A percentile compares a stretch with the other conserved stretches of the same genome.
phyloP scores from a whole-genome alignment of 2,888 invertebrate species.

The Campopleginae sp. region DNA sequence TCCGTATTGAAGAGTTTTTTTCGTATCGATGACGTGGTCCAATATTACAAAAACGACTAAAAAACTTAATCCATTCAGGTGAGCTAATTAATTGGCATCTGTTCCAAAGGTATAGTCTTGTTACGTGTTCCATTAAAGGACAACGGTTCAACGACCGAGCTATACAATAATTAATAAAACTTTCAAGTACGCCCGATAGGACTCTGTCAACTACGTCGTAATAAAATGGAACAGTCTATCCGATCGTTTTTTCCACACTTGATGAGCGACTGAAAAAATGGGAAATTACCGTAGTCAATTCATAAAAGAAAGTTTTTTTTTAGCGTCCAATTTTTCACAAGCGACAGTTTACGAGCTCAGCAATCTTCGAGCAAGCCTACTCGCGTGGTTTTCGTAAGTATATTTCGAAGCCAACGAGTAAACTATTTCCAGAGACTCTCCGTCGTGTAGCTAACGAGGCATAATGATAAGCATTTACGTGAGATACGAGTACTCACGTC shows the following conservation, averaged over 20 bases:
- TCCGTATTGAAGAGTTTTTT: neutral
- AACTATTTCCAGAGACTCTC: constrained; percentile 32
- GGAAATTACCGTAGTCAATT: neutral
- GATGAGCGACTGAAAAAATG: neutral
- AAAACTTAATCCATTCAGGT: neutral
- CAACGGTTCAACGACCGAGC: neutral
- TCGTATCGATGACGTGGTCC: neutral
- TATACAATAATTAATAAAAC: neutral
- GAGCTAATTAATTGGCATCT: neutral
- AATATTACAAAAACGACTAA: neutral
- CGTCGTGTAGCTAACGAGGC: constrained; percentile 29
- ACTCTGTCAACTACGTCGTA: neutral
- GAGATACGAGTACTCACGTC: constrained; percentile 41
- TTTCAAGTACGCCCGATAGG: neutral
- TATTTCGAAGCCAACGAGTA: constrained; percentile 9
- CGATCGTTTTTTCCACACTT: neutral
- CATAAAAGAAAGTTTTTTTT: neutral
- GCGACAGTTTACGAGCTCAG: neutral
- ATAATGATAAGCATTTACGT: constrained; percentile 41
- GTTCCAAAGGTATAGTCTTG: neutral
- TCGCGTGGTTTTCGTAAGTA: neutral
- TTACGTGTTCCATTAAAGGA: neutral
- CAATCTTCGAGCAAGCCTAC: neutral
- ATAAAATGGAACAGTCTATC: neutral
- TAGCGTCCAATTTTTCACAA: neutral